Base-by-base conservation (phyloP, 2,797 vertebrate genomes). In the Syngnathus acus region DNA sequence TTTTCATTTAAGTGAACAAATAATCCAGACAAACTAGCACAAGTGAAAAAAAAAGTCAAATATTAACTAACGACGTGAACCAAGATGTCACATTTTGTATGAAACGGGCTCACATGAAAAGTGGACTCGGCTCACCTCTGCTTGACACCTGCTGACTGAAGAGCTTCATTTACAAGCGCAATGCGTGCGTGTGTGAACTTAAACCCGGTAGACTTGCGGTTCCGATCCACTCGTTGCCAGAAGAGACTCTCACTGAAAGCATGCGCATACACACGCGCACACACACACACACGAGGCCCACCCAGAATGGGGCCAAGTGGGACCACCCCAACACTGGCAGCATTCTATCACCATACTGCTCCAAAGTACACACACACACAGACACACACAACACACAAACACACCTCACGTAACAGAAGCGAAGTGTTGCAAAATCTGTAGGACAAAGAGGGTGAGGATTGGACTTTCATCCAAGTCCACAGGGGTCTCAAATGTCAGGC, bases 211-310 rank as follows among this genome's bases (percentile, higher is more conserved):
- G 80, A 81, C 64, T 68, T 76, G 77, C 76, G 82, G 70, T 66
- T 82, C 77, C 66, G 66, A 75, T 74, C 66, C 69, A 75, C 55
- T 69, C 13, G 74, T 90, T 89, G 86, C 85, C 86, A 83, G 86
- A 86, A 84, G 78, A 81, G 68, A 68, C 60, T 53, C 73, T 87
- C 80, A 83, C 84, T 83, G 85, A 84, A 90, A 89, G 65, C 78
- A 68, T 32, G 26, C 26, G 26, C 26, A 65, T 26, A 47, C 1
- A 0, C 69, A 62, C 62, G 65, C 23, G 1, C 23, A 26, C 2
- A 26, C 26, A 2, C 26, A 26, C 26, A 26, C 26, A 26, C 26
- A 26, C 2, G 47, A 19, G 38, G 87, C 77, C 86, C 88, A 88
- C 86, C 88, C 88, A 88, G 75, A 75, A 75, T 62, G 67, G 69